These are phyloP conservation scores for Euwallacea fornicatus DNA, from an alignment of 1,140 invertebrate species.

Conservation along the genomic window DNA sequence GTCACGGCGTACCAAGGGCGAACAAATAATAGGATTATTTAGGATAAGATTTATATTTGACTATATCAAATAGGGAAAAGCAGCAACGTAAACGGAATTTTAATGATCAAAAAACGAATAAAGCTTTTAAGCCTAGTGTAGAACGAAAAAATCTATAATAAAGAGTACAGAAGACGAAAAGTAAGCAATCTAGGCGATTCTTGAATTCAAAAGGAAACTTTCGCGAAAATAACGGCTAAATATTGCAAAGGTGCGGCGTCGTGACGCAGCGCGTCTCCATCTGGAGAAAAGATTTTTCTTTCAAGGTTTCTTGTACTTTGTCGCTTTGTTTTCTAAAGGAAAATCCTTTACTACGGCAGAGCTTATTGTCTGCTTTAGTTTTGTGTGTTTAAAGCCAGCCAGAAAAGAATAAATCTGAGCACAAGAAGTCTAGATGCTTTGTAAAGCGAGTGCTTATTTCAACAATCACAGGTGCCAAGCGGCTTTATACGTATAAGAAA, in stretches of 20 bases:
- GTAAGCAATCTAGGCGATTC: slow-evolving; percentile 20
- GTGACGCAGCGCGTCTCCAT: slow-evolving; percentile 1
- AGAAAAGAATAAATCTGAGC: too few species aligned
- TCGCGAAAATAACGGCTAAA: slow-evolving; percentile 20
- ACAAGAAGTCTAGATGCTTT: too few species aligned
- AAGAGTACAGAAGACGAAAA: slow-evolving; percentile 9
- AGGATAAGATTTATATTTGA: too few species aligned
- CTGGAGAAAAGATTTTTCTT: slow-evolving; percentile 25
- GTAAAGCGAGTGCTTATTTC: too few species aligned
- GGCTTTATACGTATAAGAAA: too few species aligned
- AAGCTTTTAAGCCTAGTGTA: too few species aligned
- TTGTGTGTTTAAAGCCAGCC: neutral
- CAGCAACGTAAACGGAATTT: too few species aligned
- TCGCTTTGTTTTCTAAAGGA: slow-evolving; percentile 31
- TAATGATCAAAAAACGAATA: too few species aligned
- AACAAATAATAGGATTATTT: too few species aligned
- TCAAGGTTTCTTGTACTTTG: slow-evolving; percentile 26
- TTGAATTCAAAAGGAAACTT: slow-evolving; percentile 25
- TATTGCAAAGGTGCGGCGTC: slow-evolving; percentile 19
- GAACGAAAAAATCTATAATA: neutral
- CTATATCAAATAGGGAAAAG: too few species aligned
- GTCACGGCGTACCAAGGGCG: neutral
- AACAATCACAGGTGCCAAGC: too few species aligned
- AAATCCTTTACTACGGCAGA: slow-evolving; percentile 28
- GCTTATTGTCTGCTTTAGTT: slow-evolving; percentile 33